Base-by-base conservation (phyloP, 2,113 vertebrate species). In the Morone saxatilis region DNA sequence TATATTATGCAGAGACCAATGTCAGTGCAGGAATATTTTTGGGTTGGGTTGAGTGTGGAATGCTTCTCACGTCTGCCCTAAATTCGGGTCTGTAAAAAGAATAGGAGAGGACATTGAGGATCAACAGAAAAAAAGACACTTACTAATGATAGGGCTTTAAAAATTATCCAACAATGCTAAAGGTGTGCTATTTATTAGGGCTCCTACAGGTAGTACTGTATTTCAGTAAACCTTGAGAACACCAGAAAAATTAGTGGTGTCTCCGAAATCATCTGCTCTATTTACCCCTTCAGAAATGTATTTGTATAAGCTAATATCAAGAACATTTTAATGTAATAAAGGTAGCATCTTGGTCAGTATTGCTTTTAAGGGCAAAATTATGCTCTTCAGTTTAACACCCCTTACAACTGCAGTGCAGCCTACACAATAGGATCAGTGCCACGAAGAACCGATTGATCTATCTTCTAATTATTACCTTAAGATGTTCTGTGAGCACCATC, bases 391-490 rank as follows among this genome's bases (percentile, higher is more conserved):
- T 76, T 56, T 71, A 85, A 62, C 36, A 71, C 60, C 43, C 43
- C 8, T 69, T 45, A 40, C 25, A 79, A 84, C 83, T 79, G 71
- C 56, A 67, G 22, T 50, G 47, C 59, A 68, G 62, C 45, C 66
- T 13, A 36, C 13, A 76, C 51, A 78, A 67, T 60, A 45, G 25
- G 60, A 87, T 89, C 71, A 84, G 40, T 82, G 78, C 74, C 81
- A 83, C 85, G 87, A 83, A 85, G 88, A 75, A 92, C 89, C 90
- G 86, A 94, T 94, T 93, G 92, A 95, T 94, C 92, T 72, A 85
- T 94, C 90, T 89, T 89, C 89, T 94, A 93, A 93, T 95, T 94
- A 96, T 94, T 94, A 95, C 91, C 91, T 94, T 88, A 94, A 95
- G 92, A 94, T 94, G 91, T 94, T 94, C 91, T 88, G 83, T 93